Evolutionary conservation across 2,113 vertebrate species (phyloP), one percentile per base, ranked within the genome.

Genomic region (Trogon surrucura): DNA sequence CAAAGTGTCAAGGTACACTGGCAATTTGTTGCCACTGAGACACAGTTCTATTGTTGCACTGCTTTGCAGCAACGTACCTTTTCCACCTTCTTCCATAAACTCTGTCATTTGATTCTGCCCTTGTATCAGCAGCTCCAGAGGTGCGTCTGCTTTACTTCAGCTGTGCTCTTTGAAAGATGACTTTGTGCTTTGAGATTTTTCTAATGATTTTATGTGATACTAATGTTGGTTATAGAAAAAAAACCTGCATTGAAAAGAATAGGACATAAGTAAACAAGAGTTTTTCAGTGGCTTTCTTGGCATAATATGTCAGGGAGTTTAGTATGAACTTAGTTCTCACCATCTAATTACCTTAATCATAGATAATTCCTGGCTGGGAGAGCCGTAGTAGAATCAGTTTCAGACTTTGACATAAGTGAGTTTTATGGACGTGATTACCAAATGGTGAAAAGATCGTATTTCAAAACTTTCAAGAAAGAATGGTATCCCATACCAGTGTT

Each of bases 361-460:
- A 56, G 91, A 74, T 95, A 95, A 85, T 95, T 95, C 57, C 58
- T 94, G 75, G 26, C 69, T 65, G 23, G 81, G 57, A 67, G 58
- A 60, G 23, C 30, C 54, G 12, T 58, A 27, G 20, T 85, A 51
- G 48, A 94, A 82, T 77, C 47, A 2, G 26, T 88, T 94, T 93
- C 66, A 27, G 94, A 94, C 74, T 94, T 96, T 45, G 51, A 88
- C 75, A 71, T 70, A 91, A 95, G 29, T 53, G 58, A 93, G 32
- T 95, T 94, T 92, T 86, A 57, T 80, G 69, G 67, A 32, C 61
- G 54, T 19, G 60, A 60, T 36, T 92, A 92, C 30, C 69, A 91
- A 83, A 89, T 29, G 71, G 26, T 61, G 38, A 71, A 87, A 93
- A 91, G 38, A 50, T 62, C 23, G 6, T 91, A 66, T 95, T 95